phyloP scores from a whole-genome alignment of 2,888 invertebrate species.

The Phyllotreta cruciferae region DNA sequence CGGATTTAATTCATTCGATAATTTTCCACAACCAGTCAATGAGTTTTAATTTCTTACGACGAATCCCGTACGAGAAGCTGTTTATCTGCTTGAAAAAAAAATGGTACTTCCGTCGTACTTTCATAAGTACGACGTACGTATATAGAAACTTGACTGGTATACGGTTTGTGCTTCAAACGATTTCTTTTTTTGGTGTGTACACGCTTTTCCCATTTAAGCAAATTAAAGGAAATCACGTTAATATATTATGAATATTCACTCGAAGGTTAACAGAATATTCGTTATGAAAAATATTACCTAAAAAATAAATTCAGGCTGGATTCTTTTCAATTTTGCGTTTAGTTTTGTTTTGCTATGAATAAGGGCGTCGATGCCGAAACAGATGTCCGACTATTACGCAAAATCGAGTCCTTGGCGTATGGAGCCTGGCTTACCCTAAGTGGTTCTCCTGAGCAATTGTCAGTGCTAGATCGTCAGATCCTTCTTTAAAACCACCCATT shows the following conservation, averaged over 20 bases:
- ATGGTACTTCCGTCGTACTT: constrained; percentile 12
- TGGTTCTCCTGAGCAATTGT: constrained; percentile 28
- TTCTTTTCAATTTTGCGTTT: background rate
- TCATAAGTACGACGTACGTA: too few species aligned
- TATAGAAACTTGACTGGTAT: too few species aligned
- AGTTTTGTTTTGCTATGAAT: background rate
- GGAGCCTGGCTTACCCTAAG: constrained; percentile 27
- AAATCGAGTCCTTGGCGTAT: constrained; percentile 30
- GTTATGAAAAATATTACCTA: too few species aligned
- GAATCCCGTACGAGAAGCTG: constrained; percentile 36
- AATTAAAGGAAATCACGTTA: too few species aligned
- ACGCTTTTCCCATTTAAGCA: too few species aligned
- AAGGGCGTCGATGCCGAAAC: constrained; percentile 1
- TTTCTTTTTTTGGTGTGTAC: too few species aligned
- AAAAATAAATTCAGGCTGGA: too few species aligned
- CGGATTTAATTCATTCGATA: constrained; percentile 29
- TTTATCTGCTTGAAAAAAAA: constrained; percentile 18
- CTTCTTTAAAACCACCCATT: constrained; percentile 53
- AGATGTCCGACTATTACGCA: constrained; percentile 15
- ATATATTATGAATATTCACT: too few species aligned
- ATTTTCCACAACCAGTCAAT: constrained; percentile 37
- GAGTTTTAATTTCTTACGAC: constrained; percentile 39
- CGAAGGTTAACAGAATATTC: too few species aligned
- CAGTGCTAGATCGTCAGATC: constrained; percentile 36
- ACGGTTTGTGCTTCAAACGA: too few species aligned